Evolutionary conservation across 2,888 invertebrate genomes (phyloP).

Genomic region (Oxystoma pomonae): DNA sequence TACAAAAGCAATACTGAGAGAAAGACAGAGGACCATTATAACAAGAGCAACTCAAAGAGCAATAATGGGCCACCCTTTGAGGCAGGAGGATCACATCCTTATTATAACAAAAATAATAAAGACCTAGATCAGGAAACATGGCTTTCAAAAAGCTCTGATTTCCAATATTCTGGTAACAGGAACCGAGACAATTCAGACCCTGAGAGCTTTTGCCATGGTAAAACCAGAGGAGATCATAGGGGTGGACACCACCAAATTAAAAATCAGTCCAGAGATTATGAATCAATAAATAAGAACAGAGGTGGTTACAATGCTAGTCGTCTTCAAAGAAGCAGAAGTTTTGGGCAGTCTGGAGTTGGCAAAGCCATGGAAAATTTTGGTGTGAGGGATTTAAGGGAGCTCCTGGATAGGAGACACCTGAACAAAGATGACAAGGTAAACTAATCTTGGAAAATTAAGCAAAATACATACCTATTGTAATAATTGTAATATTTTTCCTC

Average conservation of each 20-base stretch:
- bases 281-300: not conserved
- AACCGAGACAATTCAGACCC: not conserved
- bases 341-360: constrained; percentile 22
- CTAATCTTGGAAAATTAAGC: no score
- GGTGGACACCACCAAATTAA: not conserved
- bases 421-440: constrained; percentile 19
- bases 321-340: constrained; percentile 10
- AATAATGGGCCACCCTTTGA: not conserved
- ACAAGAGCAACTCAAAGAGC: not conserved
- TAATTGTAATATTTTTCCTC: no score
- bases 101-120: not conserved
- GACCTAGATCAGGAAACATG: not conserved
- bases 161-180: not conserved
- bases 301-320: not conserved
- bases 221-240: not conserved
- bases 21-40: not conserved
- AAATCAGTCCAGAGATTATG: not conserved
- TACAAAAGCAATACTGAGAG: not conserved
- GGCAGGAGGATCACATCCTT: not conserved
- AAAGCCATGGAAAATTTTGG: constrained; percentile 30
- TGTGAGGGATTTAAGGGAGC: constrained; percentile 32
- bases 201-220: no score
- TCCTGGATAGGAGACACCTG: constrained; percentile 30
- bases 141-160: not conserved
- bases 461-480: no score